Percentiles rank a stretch among this genome's conserved stretches.
phyloP scores from a whole-genome alignment of 2,113 vertebrate genomes.

The Lonchura striata region DNA sequence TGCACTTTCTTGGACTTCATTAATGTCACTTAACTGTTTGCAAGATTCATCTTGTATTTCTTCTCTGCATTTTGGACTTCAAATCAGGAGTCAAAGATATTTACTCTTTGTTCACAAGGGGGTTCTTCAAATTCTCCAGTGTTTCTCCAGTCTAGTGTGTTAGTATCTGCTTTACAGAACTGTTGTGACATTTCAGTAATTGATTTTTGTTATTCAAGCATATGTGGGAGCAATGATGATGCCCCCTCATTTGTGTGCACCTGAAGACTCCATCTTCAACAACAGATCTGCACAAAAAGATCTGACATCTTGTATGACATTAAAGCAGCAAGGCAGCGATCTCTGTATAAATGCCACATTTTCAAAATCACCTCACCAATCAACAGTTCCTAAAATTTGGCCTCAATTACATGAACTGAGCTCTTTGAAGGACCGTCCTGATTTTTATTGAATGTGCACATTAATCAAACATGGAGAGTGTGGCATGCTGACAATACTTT shows the following conservation, averaged over 20 bases:
- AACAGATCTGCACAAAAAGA: not conserved
- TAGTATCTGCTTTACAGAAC: not conserved
- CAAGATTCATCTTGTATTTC: not conserved
- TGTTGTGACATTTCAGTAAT: not conserved
- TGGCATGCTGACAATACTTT: slow-evolving; percentile 37
- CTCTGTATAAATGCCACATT: not conserved
- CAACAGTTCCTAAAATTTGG: slow-evolving; percentile 28
- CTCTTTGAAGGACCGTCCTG: not conserved
- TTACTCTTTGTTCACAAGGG: not conserved
- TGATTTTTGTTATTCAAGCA: not conserved
- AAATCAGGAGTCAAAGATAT: not conserved
- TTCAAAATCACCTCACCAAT: slow-evolving; percentile 44
- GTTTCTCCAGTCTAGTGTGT: not conserved
- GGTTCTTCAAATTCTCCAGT: not conserved
- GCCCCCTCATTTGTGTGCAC: not conserved
- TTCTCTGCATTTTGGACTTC: not conserved
- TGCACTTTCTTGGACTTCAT: not conserved
- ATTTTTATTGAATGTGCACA: slow-evolving; percentile 11
- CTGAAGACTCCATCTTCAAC: not conserved
- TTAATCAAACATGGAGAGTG: slow-evolving; percentile 23
- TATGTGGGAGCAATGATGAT: not conserved
- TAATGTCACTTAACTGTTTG: not conserved
- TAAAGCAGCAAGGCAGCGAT: not conserved
- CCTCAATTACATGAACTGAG: not conserved
- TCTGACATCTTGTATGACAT: not conserved